Percentiles rank a stretch among this genome's conserved stretches.
phyloP scores from a whole-genome alignment of 2,888 invertebrate species.

The Teleiodes luculella region DNA sequence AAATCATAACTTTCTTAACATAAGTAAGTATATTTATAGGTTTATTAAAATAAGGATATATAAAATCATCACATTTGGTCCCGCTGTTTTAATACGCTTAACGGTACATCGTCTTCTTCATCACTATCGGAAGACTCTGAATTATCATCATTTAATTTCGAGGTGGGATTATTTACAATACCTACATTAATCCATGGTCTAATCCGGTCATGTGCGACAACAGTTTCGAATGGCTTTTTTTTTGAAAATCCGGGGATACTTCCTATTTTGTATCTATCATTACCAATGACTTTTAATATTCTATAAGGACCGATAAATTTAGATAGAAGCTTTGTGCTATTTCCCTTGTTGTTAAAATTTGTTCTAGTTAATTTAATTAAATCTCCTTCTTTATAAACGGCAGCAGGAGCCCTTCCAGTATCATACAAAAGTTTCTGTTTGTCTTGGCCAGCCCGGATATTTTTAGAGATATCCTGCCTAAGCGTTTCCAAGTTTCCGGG shows the following conservation, averaged over 20 bases:
- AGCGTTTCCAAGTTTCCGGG: neutral
- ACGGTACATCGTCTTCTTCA: neutral
- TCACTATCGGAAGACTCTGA: neutral
- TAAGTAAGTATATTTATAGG: no score
- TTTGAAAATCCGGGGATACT: conserved; percentile 23
- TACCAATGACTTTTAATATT: conserved; percentile 20
- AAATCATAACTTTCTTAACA: no score
- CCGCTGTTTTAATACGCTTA: neutral
- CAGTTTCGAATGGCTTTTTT: conserved; percentile 17
- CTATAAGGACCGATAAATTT: conserved; percentile 27
- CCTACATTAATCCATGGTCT: conserved; percentile 23
- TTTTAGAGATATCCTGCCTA: neutral
- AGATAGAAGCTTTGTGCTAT: conserved; percentile 25
- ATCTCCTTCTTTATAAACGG: conserved; percentile 17
- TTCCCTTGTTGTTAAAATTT: conserved; percentile 21
- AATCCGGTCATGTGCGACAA: conserved; percentile 22
- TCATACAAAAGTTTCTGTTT: conserved; percentile 11
- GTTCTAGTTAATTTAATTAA: conserved; percentile 24
- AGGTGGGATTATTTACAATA: conserved; percentile 8
- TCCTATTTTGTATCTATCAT: conserved; percentile 22
- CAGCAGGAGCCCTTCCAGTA: conserved; percentile 7
- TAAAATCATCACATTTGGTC: neutral
- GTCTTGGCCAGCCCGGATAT: conserved; percentile 5
- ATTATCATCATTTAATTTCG: neutral
- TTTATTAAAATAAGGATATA: no score